A percentile compares a stretch with the other conserved stretches of the same genome.
These are phyloP conservation scores for Poecile atricapillus DNA, from an alignment of 2,113 vertebrate genomes.

Conservation along the genomic window DNA sequence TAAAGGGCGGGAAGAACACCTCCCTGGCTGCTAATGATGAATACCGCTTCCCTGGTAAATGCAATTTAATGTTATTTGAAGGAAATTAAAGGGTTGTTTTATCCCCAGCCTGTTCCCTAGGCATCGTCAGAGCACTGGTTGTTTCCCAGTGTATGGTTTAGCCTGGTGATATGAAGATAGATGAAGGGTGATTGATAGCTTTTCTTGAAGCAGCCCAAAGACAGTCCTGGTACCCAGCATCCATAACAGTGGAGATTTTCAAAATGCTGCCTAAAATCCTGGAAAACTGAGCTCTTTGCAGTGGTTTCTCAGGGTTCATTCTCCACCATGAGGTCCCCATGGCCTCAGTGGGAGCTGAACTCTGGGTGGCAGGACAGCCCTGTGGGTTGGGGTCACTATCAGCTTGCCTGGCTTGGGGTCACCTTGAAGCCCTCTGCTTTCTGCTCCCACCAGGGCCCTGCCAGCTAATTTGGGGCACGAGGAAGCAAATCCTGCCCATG, in stretches of 20 bases:
- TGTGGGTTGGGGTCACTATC: not conserved
- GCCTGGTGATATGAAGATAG: not conserved
- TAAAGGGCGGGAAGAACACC: conserved; percentile 39
- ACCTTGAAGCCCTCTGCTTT: not conserved
- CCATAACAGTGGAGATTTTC: not conserved
- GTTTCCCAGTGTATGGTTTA: not conserved
- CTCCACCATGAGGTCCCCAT: not conserved
- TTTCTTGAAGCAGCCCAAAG: not conserved
- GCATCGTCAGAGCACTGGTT: not conserved
- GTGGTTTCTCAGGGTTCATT: not conserved
- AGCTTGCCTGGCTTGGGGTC: not conserved
- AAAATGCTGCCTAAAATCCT: not conserved
- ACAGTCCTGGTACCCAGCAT: not conserved
- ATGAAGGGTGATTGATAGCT: not conserved
- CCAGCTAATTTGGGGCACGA: accelerated
- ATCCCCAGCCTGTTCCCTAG: not conserved
- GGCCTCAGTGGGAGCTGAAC: not conserved
- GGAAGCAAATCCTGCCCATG: not conserved
- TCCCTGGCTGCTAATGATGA: not conserved
- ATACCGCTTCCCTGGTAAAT: conserved; percentile 58
- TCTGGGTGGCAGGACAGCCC: not conserved
- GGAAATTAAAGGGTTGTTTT: not conserved
- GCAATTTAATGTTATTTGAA: not conserved
- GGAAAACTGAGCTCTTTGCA: accelerated
- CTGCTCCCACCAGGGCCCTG: not conserved